Evolutionary conservation across 2,113 vertebrate genomes (phyloP), one percentile per base, ranked within the genome.

Genomic region (Gnathonemus longibarbis): DNA sequence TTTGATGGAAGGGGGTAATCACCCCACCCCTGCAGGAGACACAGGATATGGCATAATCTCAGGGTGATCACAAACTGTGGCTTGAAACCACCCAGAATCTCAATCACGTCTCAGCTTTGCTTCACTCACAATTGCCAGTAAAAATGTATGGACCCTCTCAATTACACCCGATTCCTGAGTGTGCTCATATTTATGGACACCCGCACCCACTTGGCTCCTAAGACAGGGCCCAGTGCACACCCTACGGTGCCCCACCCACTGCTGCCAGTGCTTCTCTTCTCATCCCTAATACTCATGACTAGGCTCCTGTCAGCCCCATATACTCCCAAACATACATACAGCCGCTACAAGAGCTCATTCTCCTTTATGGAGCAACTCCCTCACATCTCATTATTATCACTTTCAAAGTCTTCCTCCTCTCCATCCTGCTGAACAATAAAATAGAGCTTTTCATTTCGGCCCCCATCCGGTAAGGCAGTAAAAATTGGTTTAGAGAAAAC

Each of bases 401-500:
- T 45, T 84, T 89, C 88, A 89, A 89, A 80, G 88, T 84, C 50
- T 53, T 27, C 50, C 80, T 84, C 77, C 80, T 89, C 80, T 89
- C 74, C 35, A 3, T 48, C 88, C 35, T 27, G 35, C 50, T 31
- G 49, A 52, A 31, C 88, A 83, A 83, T 83, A 52, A 83, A 80
- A 83, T 27, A 21, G 31, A 89, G 62, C 88, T 74, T 77, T 88
- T 74, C 58, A 70, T 77, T 88, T 88, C 58, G 6, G 31, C 50
- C 31, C n/a, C 88, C 17, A 48, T 80, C 77, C 74, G 35, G 66
- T 89, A 89, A 52, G 77, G 70, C 77, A 84, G 74, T 83, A 83
- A 89, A 89, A 89, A 52, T 52, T 52, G 88, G 70, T 66, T 84
- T 83, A 89, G 88, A 89, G 49, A 83, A 77, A 50, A 89, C 50